Percentiles rank a stretch among this genome's conserved stretches.
Conservation (phyloP, 2,113 vertebrate species). For the Corydoras sp. region DNA sequence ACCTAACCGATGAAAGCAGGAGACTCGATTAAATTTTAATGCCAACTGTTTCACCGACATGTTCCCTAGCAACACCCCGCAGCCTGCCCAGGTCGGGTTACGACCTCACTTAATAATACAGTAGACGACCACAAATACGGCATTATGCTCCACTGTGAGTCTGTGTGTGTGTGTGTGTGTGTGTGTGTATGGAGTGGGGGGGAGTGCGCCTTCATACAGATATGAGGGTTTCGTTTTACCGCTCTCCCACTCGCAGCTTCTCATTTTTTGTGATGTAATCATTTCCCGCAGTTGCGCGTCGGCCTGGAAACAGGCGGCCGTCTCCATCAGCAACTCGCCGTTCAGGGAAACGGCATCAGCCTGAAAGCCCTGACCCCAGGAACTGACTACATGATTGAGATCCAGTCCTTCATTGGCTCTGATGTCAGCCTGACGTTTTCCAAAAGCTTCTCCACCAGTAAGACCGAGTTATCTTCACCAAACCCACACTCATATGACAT, state of each 20-base stretch:
- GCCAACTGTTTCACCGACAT: conserved; percentile 61
- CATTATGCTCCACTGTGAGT: conserved; percentile 33
- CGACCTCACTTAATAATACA: conserved; percentile 79
- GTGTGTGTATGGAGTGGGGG: too few relatives aligned
- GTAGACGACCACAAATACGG: conserved; percentile 60
- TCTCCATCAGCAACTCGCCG: conserved; percentile 47
- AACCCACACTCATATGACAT: too few relatives aligned
- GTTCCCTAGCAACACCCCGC: conserved; percentile 70
- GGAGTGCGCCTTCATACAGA: too few relatives aligned
- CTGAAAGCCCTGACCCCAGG: conserved; percentile 71
- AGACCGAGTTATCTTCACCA: not conserved
- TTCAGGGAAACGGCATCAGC: conserved; percentile 55
- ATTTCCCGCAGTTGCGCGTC: conserved; percentile 64
- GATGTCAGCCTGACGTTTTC: conserved; percentile 33
- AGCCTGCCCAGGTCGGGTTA: conserved; percentile 75
- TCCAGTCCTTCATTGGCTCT: conserved; percentile 69
- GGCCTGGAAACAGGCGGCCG: conserved; percentile 43
- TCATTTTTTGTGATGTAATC: not conserved
- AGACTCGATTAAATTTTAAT: conserved; percentile 78
- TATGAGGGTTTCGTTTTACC: too few relatives aligned
- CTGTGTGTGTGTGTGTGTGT: not conserved
- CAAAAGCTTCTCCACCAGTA: conserved; percentile 36
- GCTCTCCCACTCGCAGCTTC: not conserved
- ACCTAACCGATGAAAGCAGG: not conserved
- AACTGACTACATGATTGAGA: conserved; percentile 69